Conservation (phyloP, 2,113 vertebrate genomes). For the Amphilophus citrinellus region DNA sequence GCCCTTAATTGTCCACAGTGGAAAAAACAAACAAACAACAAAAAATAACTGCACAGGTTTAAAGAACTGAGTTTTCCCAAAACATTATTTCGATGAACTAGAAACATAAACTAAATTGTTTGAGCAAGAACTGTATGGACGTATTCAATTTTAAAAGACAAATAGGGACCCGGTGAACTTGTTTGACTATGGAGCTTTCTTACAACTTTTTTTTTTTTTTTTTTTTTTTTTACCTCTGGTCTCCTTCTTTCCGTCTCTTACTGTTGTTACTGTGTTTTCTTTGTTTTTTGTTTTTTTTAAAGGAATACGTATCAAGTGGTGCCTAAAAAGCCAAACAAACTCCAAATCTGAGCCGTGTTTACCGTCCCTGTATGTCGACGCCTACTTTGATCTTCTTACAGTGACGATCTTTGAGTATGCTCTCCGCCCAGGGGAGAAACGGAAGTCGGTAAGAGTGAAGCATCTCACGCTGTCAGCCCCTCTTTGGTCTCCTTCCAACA, state of each 20-base stretch:
- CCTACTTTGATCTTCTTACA: fast-evolving
- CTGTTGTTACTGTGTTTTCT: neutral
- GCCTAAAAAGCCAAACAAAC: neutral
- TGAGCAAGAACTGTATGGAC: too few relatives aligned
- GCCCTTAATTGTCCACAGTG: too few relatives aligned
- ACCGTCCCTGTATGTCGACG: fast-evolving
- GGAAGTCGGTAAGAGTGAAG: conserved; percentile 42
- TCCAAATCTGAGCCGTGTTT: neutral
- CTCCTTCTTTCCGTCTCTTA: neutral
- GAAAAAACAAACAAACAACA: too few relatives aligned
- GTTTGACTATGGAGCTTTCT: neutral
- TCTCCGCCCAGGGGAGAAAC: neutral
- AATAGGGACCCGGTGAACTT: too few relatives aligned
- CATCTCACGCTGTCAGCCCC: neutral
- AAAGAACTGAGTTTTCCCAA: too few relatives aligned
- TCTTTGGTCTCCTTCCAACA: conserved; percentile 51
- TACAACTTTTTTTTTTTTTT: neutral
- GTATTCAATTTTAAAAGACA: too few relatives aligned
- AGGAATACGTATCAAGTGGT: too few relatives aligned
- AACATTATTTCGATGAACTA: too few relatives aligned
- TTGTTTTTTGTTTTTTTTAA: too few relatives aligned
- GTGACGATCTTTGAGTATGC: conserved; percentile 37
- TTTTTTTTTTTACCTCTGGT: neutral
- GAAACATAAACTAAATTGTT: too few relatives aligned
- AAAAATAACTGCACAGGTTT: too few relatives aligned